phyloP scores from a whole-genome alignment of 2,888 invertebrate species.

The Sicus ferrugineus region DNA sequence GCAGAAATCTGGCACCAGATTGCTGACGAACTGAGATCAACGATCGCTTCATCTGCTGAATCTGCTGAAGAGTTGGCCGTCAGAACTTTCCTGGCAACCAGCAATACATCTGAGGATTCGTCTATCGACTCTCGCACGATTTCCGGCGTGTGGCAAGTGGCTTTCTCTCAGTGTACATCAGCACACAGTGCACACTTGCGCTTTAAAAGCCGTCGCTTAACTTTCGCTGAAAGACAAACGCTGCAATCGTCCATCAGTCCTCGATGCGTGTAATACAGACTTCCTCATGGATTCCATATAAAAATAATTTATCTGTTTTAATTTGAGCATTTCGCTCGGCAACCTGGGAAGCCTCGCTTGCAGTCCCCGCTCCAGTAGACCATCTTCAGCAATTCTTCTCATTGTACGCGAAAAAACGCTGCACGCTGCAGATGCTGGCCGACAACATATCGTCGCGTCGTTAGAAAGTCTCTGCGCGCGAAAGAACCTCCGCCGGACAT shows the following conservation, averaged over 20 bases:
- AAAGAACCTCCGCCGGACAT: neutral
- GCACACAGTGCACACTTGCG: no score
- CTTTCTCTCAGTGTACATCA: no score
- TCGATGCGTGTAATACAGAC: neutral
- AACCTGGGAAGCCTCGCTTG: slow-evolving; percentile 1
- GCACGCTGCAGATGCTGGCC: neutral
- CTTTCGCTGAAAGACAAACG: slow-evolving; percentile 2
- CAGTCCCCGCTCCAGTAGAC: neutral
- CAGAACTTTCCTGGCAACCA: no score
- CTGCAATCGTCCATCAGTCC: neutral
- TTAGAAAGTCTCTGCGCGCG: neutral
- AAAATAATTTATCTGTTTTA: neutral
- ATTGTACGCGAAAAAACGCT: no score
- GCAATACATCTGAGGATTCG: no score
- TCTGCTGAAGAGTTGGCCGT: no score
- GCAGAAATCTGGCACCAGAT: neutral
- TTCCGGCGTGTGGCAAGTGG: neutral
- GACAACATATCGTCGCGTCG: neutral
- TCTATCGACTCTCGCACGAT: no score
- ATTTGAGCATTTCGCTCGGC: neutral
- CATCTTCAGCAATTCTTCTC: slow-evolving; percentile 1
- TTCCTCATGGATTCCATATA: neutral
- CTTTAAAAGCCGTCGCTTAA: neutral
- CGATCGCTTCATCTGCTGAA: no score
- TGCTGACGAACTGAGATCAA: no score